Base-by-base conservation (phyloP, 1,140 invertebrate genomes). In the Drosophila paulistorum region DNA sequence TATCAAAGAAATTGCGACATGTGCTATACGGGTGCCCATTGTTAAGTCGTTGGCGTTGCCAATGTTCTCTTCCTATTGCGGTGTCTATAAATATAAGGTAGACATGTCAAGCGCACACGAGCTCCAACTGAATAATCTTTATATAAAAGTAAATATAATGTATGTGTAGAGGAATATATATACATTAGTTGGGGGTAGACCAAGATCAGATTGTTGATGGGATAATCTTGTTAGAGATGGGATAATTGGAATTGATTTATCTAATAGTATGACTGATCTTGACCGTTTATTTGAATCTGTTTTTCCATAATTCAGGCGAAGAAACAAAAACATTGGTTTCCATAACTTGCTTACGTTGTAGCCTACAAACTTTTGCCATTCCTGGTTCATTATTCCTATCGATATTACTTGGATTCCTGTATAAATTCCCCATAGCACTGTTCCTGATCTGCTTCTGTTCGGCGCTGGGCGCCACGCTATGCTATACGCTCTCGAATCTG, bases 311-410 rank as follows among this genome's bases (percentile, higher is more conserved):
- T 5, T 6, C 30, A 30, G 30, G 6, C 30, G 6, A 30, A 30
- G 0, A 30, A 30, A 17, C 17, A 45, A 45, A 9, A 14, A 45
- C 14, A 68, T 72, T 87, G 83, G 73, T 89, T 87, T 9, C 62
- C 74, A 78, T 89, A 82, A 89, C 77, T 73, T 7, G 42, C 39
- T 64, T 13, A 45, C 23, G 37, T 61, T 89, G 61, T 92, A 99
- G 98, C 93, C 95, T 99, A 79, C 99, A 99, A 95, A 98, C 99
- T 71, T 99, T 99, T 94, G 99, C 98, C 78, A 99, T 99, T 93
- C 99, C 99, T 78, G 99, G 99, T 77, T 99, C 98, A 35, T 96
- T 99, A 91, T 99, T 99, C 92, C 93, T 99, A 41, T 99, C 98
- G 70, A 99, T 99, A 79, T 93, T 99, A 26, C 98, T 97, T 72